Percentiles rank a stretch among this genome's conserved stretches.
Conservation (phyloP, 2,113 vertebrate species). For the Eidolon helvum region DNA sequence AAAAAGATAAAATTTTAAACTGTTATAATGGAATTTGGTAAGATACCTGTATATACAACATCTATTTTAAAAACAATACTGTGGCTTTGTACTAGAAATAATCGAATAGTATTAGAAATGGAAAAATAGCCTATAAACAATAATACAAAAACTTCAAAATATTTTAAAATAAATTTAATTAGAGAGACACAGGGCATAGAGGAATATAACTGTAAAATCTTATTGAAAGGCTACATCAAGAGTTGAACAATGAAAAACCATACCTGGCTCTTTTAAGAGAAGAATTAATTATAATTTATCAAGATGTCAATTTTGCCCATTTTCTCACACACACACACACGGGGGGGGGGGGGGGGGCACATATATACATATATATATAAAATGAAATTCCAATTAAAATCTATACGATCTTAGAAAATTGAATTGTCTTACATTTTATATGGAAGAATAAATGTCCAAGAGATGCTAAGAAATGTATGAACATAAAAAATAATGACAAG, state of each 20-base stretch:
- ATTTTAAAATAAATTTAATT: slow-evolving; percentile 40
- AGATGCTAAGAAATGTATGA: slow-evolving; percentile 36
- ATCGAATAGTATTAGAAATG: not conserved
- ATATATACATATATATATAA: not conserved
- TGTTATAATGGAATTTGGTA: not conserved
- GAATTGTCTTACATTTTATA: slow-evolving; percentile 36
- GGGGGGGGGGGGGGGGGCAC: too few relatives aligned
- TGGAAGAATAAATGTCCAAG: slow-evolving; percentile 15
- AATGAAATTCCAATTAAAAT: slow-evolving; percentile 47
- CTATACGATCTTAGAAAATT: slow-evolving; percentile 20
- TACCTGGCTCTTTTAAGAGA: not conserved
- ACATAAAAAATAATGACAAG: slow-evolving; percentile 44
- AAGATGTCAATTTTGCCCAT: slow-evolving; percentile 6
- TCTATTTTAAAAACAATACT: not conserved
- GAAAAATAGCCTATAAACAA: not conserved
- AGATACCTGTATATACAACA: not conserved
- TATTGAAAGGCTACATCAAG: not conserved
- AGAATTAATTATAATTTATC: slow-evolving; percentile 3
- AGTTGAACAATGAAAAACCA: not conserved
- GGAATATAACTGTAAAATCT: too few relatives aligned
- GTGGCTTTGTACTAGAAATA: not conserved
- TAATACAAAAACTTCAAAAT: not conserved
- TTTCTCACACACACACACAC: not conserved
- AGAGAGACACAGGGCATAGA: not conserved
- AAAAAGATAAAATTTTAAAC: not conserved